Evolutionary conservation across 2,797 vertebrate species (phyloP), one percentile per base, ranked within the genome.

Genomic region (Oreortyx pictus): DNA sequence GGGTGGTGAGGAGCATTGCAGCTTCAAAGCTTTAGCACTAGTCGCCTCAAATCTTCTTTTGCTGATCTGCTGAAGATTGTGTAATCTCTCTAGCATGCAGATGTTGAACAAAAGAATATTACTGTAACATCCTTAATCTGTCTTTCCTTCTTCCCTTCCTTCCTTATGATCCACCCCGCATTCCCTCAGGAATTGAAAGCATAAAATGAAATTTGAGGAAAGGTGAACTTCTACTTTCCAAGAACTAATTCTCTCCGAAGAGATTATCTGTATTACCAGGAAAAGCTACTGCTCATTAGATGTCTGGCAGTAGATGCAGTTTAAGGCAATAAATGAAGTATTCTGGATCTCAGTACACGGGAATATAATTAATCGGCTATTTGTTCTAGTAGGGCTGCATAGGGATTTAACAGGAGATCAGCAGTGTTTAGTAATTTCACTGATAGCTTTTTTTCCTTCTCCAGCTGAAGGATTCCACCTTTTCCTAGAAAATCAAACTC

Each of bases 121-220:
- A 98, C 98, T 98, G 98, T 98, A 98, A 98, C 98, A 98, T 98
- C 98, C 97, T 98, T 98, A 98, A 98, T 98, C 98, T 98, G 96
- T 97, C 98, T 98, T 98, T 98, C 97, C 97, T 91, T 98, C 91
- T 98, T 98, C 97, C 98, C 96, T 98, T 97, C 94, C 96, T 91
- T 98, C 95, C 97, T 97, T 92, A 76, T 75, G 92, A 96, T 91
- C 97, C 96, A 89, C 96, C 96, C 96, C 95, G 74, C 95, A 66
- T 98, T 98, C 98, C 96, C 97, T 96, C 83, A 97, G 98, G 98
- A 98, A 98, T 97, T 97, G 97, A 98, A 97, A 97, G 96, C 96
- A 96, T 98, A 98, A 98, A 97, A 98, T 96, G 95, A 97, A 98
- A 98, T 98, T 98, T 98, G 97, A 97, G 94, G 96, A 98, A 98